Evolutionary conservation across 2,113 vertebrate species (phyloP).

Genomic region (Trichechus manatus): DNA sequence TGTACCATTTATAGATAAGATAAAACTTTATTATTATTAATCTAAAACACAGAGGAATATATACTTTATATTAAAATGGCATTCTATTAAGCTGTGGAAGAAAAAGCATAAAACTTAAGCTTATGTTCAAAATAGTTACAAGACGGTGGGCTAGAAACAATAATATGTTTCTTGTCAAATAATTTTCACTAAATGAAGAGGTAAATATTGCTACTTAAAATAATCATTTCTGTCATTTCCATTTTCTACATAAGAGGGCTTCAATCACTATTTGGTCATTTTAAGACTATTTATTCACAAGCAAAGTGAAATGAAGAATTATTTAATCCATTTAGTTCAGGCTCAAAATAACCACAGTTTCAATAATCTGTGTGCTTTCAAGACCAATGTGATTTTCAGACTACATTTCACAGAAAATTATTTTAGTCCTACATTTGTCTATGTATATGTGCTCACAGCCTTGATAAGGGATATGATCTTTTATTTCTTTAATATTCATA

Average conservation of each 20-base stretch:
- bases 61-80: not conserved
- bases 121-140: not conserved
- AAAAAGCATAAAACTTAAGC: not conserved
- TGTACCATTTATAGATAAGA: not conserved
- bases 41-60: not conserved
- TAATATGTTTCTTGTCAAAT: slow-evolving; percentile 6
- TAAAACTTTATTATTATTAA: slow-evolving; percentile 3
- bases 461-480: slow-evolving; percentile 28
- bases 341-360: slow-evolving; percentile 64
- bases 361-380: slow-evolving; percentile 52
- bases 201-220: not conserved
- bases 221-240: slow-evolving; percentile 68
- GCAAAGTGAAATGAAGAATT: slow-evolving; percentile 57
- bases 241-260: slow-evolving; percentile 52
- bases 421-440: slow-evolving; percentile 23
- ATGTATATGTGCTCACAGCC: not conserved
- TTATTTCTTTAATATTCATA: not conserved
- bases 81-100: not conserved
- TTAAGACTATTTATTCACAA: slow-evolving; percentile 39
- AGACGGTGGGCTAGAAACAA: not conserved
- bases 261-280: slow-evolving; percentile 61
- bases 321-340: slow-evolving; percentile 61
- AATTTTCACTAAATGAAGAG: slow-evolving; percentile 44
- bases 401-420: slow-evolving; percentile 63
- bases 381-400: slow-evolving; percentile 48